Evolutionary conservation across 2,113 vertebrate genomes (phyloP).

Genomic region (Callopanchax toddi): DNA sequence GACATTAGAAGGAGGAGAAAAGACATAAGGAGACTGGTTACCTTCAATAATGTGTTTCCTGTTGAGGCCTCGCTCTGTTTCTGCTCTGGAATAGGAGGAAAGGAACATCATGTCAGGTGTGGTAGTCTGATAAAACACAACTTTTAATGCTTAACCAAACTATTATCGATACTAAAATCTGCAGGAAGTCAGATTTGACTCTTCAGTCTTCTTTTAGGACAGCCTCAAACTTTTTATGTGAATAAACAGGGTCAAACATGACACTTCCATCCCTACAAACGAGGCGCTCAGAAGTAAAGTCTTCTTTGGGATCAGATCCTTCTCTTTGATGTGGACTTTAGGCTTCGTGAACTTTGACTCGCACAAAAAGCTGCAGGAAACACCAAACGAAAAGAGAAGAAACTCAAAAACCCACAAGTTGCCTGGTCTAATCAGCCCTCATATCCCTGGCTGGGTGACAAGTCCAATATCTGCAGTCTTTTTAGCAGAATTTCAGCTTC

Average conservation of each 20-base stretch:
- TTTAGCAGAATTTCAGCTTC: not conserved
- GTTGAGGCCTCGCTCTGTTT: conserved; percentile 94
- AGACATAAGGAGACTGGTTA: conserved; percentile 67
- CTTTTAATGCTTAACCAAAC: conserved; percentile 12
- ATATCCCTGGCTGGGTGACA: not conserved
- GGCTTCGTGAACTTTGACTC: not conserved
- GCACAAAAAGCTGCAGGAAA: not conserved
- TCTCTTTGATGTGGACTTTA: not conserved
- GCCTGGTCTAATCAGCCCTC: not conserved
- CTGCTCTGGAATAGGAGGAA: conserved; percentile 82
- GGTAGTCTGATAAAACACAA: conserved; percentile 7
- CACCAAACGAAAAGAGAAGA: not conserved
- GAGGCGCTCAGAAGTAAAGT: not conserved
- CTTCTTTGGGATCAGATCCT: not conserved
- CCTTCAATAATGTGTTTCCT: conserved; percentile 99
- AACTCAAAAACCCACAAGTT: conserved; percentile 1
- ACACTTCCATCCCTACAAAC: too few species aligned
- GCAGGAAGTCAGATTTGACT: not conserved
- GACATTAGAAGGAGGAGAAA: conserved; percentile 23
- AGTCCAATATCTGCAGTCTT: not conserved
- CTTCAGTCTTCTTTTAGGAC: too few species aligned
- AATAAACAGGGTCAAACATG: too few species aligned
- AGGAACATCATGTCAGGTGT: conserved; percentile 27
- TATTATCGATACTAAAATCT: not conserved
- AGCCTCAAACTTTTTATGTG: too few species aligned